A percentile compares a stretch with the other conserved stretches of the same genome.
Evolutionary conservation across 1,140 invertebrate species (phyloP).

Genomic region (Ceratina calcarata): DNA sequence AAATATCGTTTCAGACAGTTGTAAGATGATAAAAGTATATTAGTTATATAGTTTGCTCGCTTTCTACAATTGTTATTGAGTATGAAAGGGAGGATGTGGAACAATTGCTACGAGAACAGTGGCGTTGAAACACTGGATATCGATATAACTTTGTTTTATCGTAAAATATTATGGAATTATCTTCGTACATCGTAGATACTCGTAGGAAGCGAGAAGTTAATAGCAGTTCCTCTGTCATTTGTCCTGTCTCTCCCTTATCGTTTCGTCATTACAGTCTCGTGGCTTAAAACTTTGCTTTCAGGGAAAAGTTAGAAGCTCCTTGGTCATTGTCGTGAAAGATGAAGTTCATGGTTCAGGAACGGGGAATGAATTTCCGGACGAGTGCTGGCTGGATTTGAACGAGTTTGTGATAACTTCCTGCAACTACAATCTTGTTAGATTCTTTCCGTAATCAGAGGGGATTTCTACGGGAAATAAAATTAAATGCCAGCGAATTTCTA

Average conservation of each 20-base stretch:
- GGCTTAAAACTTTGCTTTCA: conserved; percentile 65
- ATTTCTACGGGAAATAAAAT: conserved; percentile 11
- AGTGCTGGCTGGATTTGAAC: conserved; percentile 59
- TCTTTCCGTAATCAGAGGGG: not conserved
- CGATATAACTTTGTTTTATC: not conserved
- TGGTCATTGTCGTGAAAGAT: conserved; percentile 38
- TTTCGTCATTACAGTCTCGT: conserved; percentile 68
- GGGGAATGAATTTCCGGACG: conserved; percentile 60
- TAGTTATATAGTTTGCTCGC: too few relatives aligned
- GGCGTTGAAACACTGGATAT: too few relatives aligned
- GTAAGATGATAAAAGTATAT: too few relatives aligned
- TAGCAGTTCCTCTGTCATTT: conserved; percentile 51
- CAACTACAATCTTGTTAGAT: conserved; percentile 15
- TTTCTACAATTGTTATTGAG: too few relatives aligned
- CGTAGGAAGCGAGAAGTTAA: conserved; percentile 53
- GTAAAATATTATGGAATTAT: not conserved
- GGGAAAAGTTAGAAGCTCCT: conserved; percentile 34
- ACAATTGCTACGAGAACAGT: too few relatives aligned
- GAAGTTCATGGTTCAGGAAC: conserved; percentile 30
- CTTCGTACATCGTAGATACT: not conserved
- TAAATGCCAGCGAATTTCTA: not conserved
- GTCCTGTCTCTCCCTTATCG: conserved; percentile 64
- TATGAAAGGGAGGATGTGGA: too few relatives aligned
- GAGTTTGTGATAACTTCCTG: conserved; percentile 59
- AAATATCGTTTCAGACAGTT: too few relatives aligned